Base-by-base conservation (phyloP, 1,140 invertebrate species). In the Papilio machaon region DNA sequence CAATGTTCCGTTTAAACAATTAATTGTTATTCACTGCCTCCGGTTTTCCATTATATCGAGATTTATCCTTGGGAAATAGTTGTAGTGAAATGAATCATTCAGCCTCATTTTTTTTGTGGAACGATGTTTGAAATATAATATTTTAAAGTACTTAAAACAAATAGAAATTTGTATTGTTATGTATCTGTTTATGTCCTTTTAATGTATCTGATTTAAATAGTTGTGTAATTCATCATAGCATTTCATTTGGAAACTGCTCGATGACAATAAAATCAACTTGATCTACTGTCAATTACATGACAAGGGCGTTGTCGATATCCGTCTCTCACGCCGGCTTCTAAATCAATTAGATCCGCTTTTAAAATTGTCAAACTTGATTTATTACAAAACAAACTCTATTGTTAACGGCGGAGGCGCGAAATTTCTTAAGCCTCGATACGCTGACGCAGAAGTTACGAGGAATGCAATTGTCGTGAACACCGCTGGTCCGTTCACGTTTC, bases 301-400 rank as follows among this genome's bases (percentile, higher is more conserved):
- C 91, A 93, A 94, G 91, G 92, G 91, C 89, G 89, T 91, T 91
- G 87, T 85, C 91, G 87, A 91, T 86, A 92, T 92, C 90, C 90
- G 90, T 89, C 87, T 91, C 81, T 82, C 52, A 78, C 73, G 70
- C 81, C 82, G 86, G 85, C 87, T 86, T 85, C 81, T 60, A 87
- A 91, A 91, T 91, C 89, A 90, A 94, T 94, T 92, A 83, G 91
- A 92, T 91, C 85, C 90, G 92, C 91, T 91, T 91, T 90, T 91
- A 88, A 89, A 88, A 89, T 84, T 87, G 86, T 90, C 89, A 89
- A 87, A 85, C 82, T 79, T 58, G 81, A 88, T 86, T 84, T 76
- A 85, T 79, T 87, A 87, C 82, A 87, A 88, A 86, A 78, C 85
- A 80, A 82, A 84, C 89, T 91, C 86, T 89, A 90, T 87, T 80